Percentiles rank a stretch among this genome's conserved stretches.
phyloP scores from a whole-genome alignment of 2,797 vertebrate species.

The Amphiprion clarkii region DNA sequence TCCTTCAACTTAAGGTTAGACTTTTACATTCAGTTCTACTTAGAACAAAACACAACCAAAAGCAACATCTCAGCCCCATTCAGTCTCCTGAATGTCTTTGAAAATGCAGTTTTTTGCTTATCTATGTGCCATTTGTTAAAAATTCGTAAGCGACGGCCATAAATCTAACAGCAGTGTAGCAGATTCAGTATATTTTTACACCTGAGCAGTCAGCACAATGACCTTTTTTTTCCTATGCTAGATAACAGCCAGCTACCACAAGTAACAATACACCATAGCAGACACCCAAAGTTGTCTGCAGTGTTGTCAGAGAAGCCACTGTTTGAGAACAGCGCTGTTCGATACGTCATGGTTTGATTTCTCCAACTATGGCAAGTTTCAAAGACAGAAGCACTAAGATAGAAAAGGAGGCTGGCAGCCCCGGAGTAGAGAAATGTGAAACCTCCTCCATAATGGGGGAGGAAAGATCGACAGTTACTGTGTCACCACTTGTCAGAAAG shows the following conservation, averaged over 20 bases:
- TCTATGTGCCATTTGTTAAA: conserved; percentile 18
- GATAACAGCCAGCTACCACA: conserved; percentile 51
- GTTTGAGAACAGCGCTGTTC: conserved; percentile 65
- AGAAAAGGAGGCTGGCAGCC: conserved; percentile 72
- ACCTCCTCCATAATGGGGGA: conserved; percentile 78
- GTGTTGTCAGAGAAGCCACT: conserved; percentile 68
- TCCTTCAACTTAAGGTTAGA: not conserved
- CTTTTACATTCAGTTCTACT: conserved; percentile 5
- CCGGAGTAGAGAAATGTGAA: conserved; percentile 72
- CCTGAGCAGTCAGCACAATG: conserved; percentile 32
- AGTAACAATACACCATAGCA: conserved; percentile 44
- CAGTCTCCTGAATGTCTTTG: too few relatives aligned
- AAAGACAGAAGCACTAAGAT: conserved; percentile 67
- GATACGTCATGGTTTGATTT: conserved; percentile 77
- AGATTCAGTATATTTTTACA: conserved; percentile 45
- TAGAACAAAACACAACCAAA: too few relatives aligned
- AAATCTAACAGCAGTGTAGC: conserved; percentile 11
- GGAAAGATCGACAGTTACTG: conserved; percentile 81
- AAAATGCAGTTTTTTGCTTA: too few relatives aligned
- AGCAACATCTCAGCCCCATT: too few relatives aligned
- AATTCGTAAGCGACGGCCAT: conserved; percentile 29
- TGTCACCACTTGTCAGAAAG: conserved; percentile 79
- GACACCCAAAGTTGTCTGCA: conserved; percentile 59
- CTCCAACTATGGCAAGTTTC: conserved; percentile 70
- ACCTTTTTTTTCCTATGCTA: conserved; percentile 14